Evolutionary conservation across 2,888 invertebrate species (phyloP).

Genomic region (Leptarthrus brevirostris): DNA sequence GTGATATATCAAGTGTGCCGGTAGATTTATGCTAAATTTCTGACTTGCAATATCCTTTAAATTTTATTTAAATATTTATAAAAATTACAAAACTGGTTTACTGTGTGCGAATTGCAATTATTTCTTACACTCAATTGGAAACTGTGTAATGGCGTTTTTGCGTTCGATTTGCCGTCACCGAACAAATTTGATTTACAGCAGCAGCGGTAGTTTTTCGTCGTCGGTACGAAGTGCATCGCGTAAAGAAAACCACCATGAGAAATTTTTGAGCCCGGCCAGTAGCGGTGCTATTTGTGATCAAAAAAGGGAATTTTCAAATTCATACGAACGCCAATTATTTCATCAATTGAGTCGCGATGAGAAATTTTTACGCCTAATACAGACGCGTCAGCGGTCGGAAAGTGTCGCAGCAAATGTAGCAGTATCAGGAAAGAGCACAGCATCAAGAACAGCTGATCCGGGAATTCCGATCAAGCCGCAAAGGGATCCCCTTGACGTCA

Average conservation of each 20-base stretch:
- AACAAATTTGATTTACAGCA: conserved; percentile 57
- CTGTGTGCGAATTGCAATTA: no score
- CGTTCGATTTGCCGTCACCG: conserved; percentile 65
- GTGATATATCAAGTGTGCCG: conserved; percentile 30
- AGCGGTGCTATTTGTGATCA: conserved; percentile 24
- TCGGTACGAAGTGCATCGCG: neutral
- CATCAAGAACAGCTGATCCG: conserved; percentile 51
- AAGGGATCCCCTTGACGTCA: conserved; percentile 81
- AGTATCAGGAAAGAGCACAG: neutral
- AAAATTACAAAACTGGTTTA: no score
- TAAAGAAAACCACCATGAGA: no score
- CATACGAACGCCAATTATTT: conserved; percentile 50
- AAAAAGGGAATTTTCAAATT: conserved; percentile 29
- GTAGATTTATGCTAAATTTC: no score
- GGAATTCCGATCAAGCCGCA: conserved; percentile 59
- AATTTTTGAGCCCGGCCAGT: conserved; percentile 51
- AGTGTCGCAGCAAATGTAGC: conserved; percentile 6
- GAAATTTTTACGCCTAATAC: conserved; percentile 37
- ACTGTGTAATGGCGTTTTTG: conserved; percentile 67
- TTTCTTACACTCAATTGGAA: conserved; percentile 24
- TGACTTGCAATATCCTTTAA: no score
- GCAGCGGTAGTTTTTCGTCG: conserved; percentile 38
- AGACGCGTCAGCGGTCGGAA: conserved; percentile 51
- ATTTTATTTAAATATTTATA: no score
- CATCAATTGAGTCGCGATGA: conserved; percentile 50